phyloP scores from a whole-genome alignment of 2,113 vertebrate species.

The Lota lota region DNA sequence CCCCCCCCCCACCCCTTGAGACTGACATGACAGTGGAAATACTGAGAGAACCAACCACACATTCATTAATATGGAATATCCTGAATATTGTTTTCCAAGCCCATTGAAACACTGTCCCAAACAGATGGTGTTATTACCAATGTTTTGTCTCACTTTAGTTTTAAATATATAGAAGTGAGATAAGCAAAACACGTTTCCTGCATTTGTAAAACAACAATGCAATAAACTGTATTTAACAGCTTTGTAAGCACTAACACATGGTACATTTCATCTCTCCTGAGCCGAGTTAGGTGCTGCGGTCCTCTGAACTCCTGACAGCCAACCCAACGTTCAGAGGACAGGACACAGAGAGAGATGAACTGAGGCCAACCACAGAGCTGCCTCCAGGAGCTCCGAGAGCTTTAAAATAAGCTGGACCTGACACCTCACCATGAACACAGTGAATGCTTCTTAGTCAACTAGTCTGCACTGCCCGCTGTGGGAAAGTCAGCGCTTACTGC shows the following conservation, averaged over 20 bases:
- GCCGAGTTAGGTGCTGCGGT: constrained; percentile 45
- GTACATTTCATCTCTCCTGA: constrained; percentile 50
- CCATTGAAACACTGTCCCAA: too few relatives aligned
- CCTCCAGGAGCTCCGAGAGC: constrained; percentile 31
- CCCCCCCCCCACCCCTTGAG: too few relatives aligned
- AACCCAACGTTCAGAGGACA: constrained; percentile 32
- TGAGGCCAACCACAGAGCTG: constrained; percentile 36
- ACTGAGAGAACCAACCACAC: too few relatives aligned
- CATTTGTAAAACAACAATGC: constrained; percentile 8
- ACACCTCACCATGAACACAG: constrained; percentile 30
- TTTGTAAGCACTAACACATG: constrained; percentile 19
- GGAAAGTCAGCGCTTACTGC: constrained; percentile 20
- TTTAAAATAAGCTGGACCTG: constrained; percentile 34
- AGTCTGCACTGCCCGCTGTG: constrained; percentile 22
- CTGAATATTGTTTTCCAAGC: too few relatives aligned
- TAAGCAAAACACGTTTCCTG: neutral
- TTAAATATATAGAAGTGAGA: too few relatives aligned
- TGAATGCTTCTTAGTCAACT: constrained; percentile 25
- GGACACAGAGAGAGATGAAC: constrained; percentile 34
- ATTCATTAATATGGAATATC: too few relatives aligned
- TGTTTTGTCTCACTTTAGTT: too few relatives aligned
- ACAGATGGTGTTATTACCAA: too few relatives aligned
- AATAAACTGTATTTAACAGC: constrained; percentile 30
- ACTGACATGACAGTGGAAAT: too few relatives aligned
- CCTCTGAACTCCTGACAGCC: constrained; percentile 40